Conservation (phyloP, 1,140 invertebrate genomes). For the Cydia strobilella region DNA sequence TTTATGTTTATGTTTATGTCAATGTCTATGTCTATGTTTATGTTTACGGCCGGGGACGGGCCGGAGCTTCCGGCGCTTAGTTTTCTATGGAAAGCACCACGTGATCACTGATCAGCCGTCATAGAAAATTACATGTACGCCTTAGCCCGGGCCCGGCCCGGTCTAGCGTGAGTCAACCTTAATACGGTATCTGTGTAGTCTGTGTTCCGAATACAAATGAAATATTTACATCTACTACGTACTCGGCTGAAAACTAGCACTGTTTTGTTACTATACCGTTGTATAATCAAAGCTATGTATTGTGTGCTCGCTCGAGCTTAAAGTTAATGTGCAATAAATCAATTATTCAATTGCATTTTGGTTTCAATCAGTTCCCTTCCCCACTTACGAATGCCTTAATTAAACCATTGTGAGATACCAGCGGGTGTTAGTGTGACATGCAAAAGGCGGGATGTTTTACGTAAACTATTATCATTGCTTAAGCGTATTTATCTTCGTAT, state of each 20-base stretch:
- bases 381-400: neutral
- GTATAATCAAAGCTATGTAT: neutral
- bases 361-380: constrained; percentile 6
- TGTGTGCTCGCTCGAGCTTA: constrained; percentile 18
- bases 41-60: too few relatives aligned
- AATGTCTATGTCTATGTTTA: too few relatives aligned
- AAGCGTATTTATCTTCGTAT: neutral
- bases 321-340: constrained; percentile 25
- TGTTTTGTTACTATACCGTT: neutral
- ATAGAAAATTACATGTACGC: too few relatives aligned
- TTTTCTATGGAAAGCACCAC: too few relatives aligned
- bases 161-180: too few relatives aligned
- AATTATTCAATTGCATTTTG: constrained; percentile 14
- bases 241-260: neutral
- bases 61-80: too few relatives aligned
- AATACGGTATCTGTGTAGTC: too few relatives aligned
- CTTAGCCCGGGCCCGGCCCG: too few relatives aligned
- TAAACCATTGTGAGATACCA: neutral
- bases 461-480: neutral
- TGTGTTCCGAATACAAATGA: too few relatives aligned
- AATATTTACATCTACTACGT: too few relatives aligned
- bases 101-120: too few relatives aligned
- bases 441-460: constrained; percentile 7
- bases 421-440: neutral
- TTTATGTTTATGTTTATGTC: too few relatives aligned